A percentile compares a stretch with the other conserved stretches of the same genome.
phyloP scores from a whole-genome alignment of 1,140 invertebrate species.

The Zaprionus ghesquierei region DNA sequence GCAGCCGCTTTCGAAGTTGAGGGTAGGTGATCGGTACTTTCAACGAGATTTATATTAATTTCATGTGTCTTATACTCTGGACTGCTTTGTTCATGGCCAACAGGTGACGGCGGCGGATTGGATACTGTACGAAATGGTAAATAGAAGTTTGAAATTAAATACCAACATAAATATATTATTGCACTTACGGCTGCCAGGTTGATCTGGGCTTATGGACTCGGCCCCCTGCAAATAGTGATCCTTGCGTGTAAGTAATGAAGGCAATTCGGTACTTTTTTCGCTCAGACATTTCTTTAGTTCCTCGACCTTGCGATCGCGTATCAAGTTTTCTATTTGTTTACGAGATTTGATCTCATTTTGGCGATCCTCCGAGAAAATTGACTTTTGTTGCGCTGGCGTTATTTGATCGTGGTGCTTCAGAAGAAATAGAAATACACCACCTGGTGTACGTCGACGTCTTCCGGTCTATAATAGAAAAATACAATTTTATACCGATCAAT shows the following conservation, averaged over 20 bases:
- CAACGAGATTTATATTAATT: constrained; percentile 84
- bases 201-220: constrained; percentile 84
- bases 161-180: neutral
- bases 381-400: constrained; percentile 86
- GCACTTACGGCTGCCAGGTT: constrained; percentile 83
- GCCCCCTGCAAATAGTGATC: constrained; percentile 83
- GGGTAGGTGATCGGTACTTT: constrained; percentile 75
- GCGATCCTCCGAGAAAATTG: constrained; percentile 89
- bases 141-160: neutral
- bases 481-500: neutral
- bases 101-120: constrained; percentile 90
- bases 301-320: constrained; percentile 86
- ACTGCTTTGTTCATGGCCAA: constrained; percentile 87
- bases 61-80: constrained; percentile 85
- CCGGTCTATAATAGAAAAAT: constrained; percentile 88
- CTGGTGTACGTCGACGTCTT: constrained; percentile 90
- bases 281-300: constrained; percentile 84
- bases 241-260: constrained; percentile 84
- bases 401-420: constrained; percentile 89
- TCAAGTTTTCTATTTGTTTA: constrained; percentile 84
- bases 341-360: constrained; percentile 84
- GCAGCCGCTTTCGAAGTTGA: constrained; percentile 71
- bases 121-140: constrained; percentile 82
- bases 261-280: constrained; percentile 84
- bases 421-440: constrained; percentile 92